Conservation (phyloP, 2,797 vertebrate genomes). For the Pseudomugil gertrudae region DNA sequence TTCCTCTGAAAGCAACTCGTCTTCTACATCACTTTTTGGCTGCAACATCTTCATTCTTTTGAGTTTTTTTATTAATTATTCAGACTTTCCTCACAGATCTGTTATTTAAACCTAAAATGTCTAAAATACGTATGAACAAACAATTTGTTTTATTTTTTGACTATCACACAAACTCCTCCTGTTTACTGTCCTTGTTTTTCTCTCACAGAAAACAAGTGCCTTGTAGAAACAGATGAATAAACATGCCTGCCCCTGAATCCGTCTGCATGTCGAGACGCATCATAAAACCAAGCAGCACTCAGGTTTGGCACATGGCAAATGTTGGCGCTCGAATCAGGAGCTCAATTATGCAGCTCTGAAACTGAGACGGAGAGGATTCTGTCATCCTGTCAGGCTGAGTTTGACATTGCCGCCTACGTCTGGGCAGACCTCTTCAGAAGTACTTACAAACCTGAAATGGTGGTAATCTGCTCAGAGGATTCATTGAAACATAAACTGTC, state of each 20-base stretch:
- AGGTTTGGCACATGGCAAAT: conserved; percentile 13
- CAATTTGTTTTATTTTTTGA: not conserved
- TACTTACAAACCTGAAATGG: conserved; percentile 19
- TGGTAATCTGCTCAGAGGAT: conserved; percentile 2
- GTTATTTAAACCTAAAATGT: not conserved
- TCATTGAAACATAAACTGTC: not conserved
- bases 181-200: not conserved
- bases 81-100: not conserved
- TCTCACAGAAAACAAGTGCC: not conserved
- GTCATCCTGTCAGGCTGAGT: conserved; percentile 46
- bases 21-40: not conserved
- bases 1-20: not conserved
- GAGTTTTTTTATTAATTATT: not conserved
- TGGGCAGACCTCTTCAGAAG: conserved; percentile 26
- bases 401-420: conserved; percentile 41
- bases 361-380: conserved; percentile 41
- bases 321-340: conserved; percentile 30
- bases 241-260: conserved; percentile 20
- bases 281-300: conserved; percentile 4
- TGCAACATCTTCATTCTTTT: not conserved
- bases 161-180: not conserved
- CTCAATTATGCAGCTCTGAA: conserved; percentile 38
- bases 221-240: conserved; percentile 7
- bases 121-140: not conserved
- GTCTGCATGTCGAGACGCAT: conserved; percentile 6